These are phyloP conservation scores for Coremacera marginata DNA, from an alignment of 2,888 invertebrate genomes.

Conservation along the genomic window DNA sequence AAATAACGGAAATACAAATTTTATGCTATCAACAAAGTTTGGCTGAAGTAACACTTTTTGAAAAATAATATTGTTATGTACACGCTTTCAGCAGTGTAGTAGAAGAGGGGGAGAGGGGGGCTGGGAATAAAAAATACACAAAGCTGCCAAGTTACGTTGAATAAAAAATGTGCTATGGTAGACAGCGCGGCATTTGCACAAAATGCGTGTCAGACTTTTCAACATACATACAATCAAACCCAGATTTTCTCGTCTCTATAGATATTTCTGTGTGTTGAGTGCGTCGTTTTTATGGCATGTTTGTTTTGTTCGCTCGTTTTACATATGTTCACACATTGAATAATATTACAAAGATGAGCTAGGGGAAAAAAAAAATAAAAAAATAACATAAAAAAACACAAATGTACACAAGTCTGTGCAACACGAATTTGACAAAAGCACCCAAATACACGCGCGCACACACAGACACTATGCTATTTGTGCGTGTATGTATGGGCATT, in stretches of 20 bases:
- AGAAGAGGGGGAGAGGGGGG: neutral
- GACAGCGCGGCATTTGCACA: neutral
- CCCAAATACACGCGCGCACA: no score
- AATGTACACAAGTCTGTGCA: neutral
- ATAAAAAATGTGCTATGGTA: neutral
- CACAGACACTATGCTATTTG: no score
- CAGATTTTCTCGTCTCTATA: neutral
- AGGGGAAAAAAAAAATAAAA: neutral
- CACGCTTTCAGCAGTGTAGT: neutral
- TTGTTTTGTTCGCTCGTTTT: constrained; percentile 5
- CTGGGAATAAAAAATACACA: neutral
- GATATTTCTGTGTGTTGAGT: constrained; percentile 4
- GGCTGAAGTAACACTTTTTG: neutral
- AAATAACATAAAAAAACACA: neutral
- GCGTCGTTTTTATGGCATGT: neutral
- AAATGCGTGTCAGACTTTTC: neutral
- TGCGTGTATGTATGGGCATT: no score
- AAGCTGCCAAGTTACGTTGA: neutral
- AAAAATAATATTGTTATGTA: neutral
- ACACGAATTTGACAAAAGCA: no score
- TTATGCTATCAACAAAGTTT: neutral
- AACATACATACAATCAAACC: neutral
- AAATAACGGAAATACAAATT: neutral
- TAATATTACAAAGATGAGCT: neutral
- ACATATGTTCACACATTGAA: constrained; percentile 23